These are phyloP conservation scores for Drymodes brunneopygia DNA, from an alignment of 2,113 vertebrate species.

Conservation along the genomic window DNA sequence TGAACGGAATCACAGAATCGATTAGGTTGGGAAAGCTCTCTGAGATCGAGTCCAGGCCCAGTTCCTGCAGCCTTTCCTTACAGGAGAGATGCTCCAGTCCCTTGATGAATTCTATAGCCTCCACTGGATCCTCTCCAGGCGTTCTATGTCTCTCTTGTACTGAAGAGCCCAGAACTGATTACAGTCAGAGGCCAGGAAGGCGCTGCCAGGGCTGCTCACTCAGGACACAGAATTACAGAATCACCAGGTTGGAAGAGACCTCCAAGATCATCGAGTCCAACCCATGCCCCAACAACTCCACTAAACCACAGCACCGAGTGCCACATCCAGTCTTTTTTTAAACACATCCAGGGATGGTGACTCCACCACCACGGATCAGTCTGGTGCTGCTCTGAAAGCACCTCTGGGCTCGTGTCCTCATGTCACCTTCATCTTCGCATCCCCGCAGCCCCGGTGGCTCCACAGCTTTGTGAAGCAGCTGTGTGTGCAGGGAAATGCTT, in stretches of 20 bases:
- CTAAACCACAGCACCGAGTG: no score
- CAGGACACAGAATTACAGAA: background rate
- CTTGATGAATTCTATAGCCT: accelerated
- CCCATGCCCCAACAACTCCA: no score
- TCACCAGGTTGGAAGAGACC: no score
- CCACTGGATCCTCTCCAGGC: accelerated
- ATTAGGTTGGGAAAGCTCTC: background rate
- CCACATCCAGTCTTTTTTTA: no score
- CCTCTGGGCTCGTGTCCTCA: accelerated
- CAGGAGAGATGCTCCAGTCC: background rate
- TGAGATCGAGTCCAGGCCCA: no score
- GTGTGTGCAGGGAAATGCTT: background rate
- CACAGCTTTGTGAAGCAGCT: background rate
- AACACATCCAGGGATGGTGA: no score
- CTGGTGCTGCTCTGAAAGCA: background rate
- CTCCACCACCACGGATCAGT: no score
- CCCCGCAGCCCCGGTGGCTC: accelerated
- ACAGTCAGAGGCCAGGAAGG: background rate
- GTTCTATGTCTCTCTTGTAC: accelerated
- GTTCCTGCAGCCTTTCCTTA: background rate
- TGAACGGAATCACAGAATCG: background rate
- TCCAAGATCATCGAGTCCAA: no score
- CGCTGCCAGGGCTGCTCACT: accelerated
- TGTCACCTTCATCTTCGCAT: background rate
- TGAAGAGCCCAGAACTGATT: accelerated